Evolutionary conservation across 2,113 vertebrate species (phyloP).

Genomic region (Xenopus laevis): DNA sequence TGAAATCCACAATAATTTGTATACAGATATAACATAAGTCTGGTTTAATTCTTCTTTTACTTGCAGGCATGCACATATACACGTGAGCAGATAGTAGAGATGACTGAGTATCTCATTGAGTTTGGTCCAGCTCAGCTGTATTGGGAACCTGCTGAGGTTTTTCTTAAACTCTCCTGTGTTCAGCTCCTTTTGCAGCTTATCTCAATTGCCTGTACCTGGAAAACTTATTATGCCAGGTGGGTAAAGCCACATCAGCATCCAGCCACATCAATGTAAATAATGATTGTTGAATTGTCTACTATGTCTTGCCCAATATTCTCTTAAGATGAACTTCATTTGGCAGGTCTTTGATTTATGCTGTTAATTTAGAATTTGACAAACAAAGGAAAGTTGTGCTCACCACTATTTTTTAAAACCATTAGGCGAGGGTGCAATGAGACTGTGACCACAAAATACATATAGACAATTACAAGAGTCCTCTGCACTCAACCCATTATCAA

Average conservation of each 20-base stretch:
- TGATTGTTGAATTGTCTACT: too few relatives aligned
- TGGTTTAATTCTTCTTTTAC: not conserved
- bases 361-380: too few relatives aligned
- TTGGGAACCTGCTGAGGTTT: conserved; percentile 97
- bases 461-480: too few relatives aligned
- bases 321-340: not conserved
- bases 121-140: conserved; percentile 88
- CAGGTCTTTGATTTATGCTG: too few relatives aligned
- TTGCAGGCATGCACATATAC: conserved; percentile 88
- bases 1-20: too few relatives aligned
- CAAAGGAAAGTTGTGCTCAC: too few relatives aligned
- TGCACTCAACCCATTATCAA: too few relatives aligned
- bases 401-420: too few relatives aligned
- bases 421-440: too few relatives aligned
- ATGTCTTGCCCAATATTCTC: not conserved
- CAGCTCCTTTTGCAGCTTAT: conserved; percentile 95
- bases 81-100: conserved; percentile 95
- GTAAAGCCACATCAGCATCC: too few relatives aligned
- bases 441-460: too few relatives aligned
- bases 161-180: conserved; percentile 93
- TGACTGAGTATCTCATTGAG: conserved; percentile 98
- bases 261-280: too few relatives aligned
- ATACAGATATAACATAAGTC: not conserved
- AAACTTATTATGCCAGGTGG: conserved; percentile 96
- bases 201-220: conserved; percentile 96